These are phyloP conservation scores for Oscheius sp. DNA, from an alignment of 2,888 invertebrate species.

Conservation along the genomic window DNA sequence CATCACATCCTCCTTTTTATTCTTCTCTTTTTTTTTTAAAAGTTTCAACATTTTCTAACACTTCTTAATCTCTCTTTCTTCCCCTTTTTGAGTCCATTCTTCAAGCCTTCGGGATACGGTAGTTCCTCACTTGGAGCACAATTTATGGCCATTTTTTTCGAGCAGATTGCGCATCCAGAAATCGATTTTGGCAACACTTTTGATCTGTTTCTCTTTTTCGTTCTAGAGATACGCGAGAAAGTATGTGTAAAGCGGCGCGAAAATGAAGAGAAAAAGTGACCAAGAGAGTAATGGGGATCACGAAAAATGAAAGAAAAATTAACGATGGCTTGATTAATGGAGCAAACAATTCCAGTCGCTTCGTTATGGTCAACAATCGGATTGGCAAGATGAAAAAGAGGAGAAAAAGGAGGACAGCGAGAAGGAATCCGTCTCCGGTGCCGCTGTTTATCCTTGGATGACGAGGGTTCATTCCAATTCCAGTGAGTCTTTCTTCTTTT, in stretches of 20 bases:
- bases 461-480: conserved; percentile 67
- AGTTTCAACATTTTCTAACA: background rate
- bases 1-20: background rate
- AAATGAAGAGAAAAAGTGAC: background rate
- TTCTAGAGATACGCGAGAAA: no score
- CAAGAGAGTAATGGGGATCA: background rate
- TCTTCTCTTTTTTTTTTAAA: background rate
- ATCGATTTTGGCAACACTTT: background rate
- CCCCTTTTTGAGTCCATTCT: background rate
- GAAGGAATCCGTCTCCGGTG: conserved; percentile 41
- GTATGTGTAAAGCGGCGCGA: background rate
- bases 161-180: background rate
- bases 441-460: conserved; percentile 70
- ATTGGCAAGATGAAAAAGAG: conserved; percentile 52
- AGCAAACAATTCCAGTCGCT: conserved; percentile 38
- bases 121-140: background rate
- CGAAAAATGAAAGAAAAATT: background rate
- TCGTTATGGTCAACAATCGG: conserved; percentile 35
- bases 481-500: conserved; percentile 36
- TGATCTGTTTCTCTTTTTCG: no score
- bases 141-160: background rate
- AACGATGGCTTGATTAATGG: no score
- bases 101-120: background rate
- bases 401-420: conserved; percentile 42
- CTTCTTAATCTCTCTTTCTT: background rate